Base-by-base conservation (phyloP, 1,140 invertebrate species). In the Xylocopa sonorina region DNA sequence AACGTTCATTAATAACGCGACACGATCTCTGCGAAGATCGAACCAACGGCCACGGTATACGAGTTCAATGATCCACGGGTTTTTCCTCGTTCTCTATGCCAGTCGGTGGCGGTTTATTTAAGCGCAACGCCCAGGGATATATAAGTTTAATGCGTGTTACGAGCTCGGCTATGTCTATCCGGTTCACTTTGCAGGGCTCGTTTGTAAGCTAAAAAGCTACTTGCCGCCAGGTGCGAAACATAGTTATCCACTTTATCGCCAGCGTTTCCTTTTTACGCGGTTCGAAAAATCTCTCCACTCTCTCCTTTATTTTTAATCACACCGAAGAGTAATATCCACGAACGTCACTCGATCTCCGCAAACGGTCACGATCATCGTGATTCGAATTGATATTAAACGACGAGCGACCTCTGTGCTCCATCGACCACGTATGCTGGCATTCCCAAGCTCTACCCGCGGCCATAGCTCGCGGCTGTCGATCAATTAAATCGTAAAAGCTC, bases 111-210 rank as follows among this genome's bases (percentile, higher is more conserved):
- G 4, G 7, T 66, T 66, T 32, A 29, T 66, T 48, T 50, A 66
- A 66, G 21, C 27, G 21, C 27, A 69, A 71, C 50, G 34, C 12
- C 29, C 24, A 18, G 32, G n/a, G 32, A 32, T n/a, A 67, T 80
- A 62, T 74, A 80, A 72, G 63, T 80, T 82, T 64, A 83, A 57
- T 68, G 51, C 51, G 16, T 16, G 67, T 87, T 80, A 82, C 57
- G 62, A 76, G 67, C 57, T 50, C 48, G 74, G 46, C 80, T 78
- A 81, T 87, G 83, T 81, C 75, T 83, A 80, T 85, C 75, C 78
- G 75, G 51, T 76, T 80, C 78, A 85, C 78, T 82, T 68, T 60
- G 51, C 74, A 66, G 78, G 67, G 71, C 53, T 83, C 73, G 67
- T 78, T 87, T 77, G 41, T 51, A 32, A n/a, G 62, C 10, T 73